phyloP scores from a whole-genome alignment of 2,113 vertebrate genomes.

The Saiga tatarica region DNA sequence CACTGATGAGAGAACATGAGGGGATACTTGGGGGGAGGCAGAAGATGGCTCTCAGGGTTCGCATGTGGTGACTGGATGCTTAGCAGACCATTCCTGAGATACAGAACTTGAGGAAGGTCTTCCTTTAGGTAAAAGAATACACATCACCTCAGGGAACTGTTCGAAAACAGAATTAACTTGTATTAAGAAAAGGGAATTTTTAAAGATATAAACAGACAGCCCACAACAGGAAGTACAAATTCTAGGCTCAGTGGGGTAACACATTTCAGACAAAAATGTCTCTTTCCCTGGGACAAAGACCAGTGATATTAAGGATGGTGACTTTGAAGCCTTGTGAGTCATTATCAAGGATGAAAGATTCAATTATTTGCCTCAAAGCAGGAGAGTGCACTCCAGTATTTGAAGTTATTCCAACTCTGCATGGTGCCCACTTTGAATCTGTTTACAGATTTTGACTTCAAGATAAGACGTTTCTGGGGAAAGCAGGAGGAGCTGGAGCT shows the following conservation, averaged over 20 bases:
- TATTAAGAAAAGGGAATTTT: neutral
- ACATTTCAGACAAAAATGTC: neutral
- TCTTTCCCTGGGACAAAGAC: neutral
- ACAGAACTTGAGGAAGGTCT: neutral
- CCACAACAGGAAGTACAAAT: neutral
- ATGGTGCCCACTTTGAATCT: neutral
- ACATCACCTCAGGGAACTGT: neutral
- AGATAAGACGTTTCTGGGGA: neutral
- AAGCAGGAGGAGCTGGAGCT: neutral
- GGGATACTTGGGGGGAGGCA: neutral
- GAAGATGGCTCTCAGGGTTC: neutral
- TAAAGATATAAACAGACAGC: neutral
- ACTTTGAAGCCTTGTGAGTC: neutral
- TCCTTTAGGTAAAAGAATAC: neutral
- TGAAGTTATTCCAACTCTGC: slow-evolving; percentile 32
- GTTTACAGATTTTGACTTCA: neutral
- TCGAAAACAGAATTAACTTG: neutral
- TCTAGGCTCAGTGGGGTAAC: rapidly evolving
- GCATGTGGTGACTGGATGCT: rapidly evolving
- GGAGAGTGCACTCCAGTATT: neutral
- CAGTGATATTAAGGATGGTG: neutral
- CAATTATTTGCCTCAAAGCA: slow-evolving; percentile 9
- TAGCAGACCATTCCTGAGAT: neutral
- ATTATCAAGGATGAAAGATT: neutral
- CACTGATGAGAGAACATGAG: neutral